Conservation (phyloP, 2,888 invertebrate genomes). For the Thysanoteuthis rhombus region DNA sequence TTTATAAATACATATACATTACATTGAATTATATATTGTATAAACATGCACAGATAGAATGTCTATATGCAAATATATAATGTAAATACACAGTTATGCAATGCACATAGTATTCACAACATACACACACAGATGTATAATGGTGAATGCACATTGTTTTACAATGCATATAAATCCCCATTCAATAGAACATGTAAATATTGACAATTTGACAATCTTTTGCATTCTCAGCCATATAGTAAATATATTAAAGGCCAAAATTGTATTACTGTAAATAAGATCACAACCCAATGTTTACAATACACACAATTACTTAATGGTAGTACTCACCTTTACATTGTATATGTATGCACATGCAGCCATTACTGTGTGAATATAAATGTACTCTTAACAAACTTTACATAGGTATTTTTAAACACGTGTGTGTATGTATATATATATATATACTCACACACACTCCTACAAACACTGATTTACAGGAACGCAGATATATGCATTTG, state of each 20-base stretch:
- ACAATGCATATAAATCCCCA: not conserved
- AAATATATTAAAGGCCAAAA: not conserved
- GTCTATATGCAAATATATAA: not conserved
- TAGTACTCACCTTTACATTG: not conserved
- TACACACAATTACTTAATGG: not conserved
- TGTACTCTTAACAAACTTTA: not conserved
- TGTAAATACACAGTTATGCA: not conserved
- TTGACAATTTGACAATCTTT: not conserved
- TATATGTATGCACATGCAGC: not conserved
- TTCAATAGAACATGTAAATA: not conserved
- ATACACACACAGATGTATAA: not conserved
- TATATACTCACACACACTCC: not conserved
- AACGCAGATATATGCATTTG: not conserved
- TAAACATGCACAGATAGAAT: not conserved
- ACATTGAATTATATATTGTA: not conserved
- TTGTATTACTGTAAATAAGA: not conserved
- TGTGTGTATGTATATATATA: not conserved
- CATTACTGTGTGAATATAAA: not conserved
- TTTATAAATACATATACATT: not conserved
- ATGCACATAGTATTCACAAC: not conserved
- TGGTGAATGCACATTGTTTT: not conserved
- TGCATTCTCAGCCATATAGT: not conserved
- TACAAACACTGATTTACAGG: not conserved
- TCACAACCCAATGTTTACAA: not conserved
- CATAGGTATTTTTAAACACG: not conserved